These are phyloP conservation scores for Odontomachus brunneus DNA, from an alignment of 1,140 invertebrate genomes.

Conservation along the genomic window DNA sequence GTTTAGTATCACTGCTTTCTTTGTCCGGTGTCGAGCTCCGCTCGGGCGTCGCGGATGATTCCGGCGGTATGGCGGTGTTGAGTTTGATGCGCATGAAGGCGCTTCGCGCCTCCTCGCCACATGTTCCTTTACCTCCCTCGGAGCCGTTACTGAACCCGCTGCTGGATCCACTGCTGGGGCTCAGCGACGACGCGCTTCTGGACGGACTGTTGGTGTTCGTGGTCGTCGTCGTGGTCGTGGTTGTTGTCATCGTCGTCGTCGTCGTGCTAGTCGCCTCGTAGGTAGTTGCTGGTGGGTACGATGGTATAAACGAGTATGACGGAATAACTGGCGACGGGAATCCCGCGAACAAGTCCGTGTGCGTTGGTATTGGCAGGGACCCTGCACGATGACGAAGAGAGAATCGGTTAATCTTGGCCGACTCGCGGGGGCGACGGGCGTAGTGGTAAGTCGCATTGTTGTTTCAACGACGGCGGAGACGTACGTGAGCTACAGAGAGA, in stretches of 20 bases:
- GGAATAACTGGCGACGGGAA: conserved; percentile 79
- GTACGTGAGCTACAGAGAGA: conserved; percentile 29
- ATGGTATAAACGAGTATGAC: conserved; percentile 75
- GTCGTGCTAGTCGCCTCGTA: conserved; percentile 67
- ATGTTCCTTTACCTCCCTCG: no score
- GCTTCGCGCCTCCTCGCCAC: conserved; percentile 89
- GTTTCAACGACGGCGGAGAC: conserved; percentile 35
- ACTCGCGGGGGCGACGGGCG: conserved; percentile 5
- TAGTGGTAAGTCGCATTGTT: conserved; percentile 51
- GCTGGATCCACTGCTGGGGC: conserved; percentile 83
- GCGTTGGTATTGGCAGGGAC: conserved; percentile 78
- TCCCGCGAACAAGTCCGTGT: conserved; percentile 78
- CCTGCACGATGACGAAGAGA: conserved; percentile 74
- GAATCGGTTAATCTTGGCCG: conserved; percentile 50
- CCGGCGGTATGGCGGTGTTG: conserved; percentile 75
- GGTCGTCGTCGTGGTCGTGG: conserved; percentile 17
- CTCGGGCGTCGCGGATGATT: conserved; percentile 81
- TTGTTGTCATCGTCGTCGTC: conserved; percentile 26
- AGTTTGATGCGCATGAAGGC: conserved; percentile 88
- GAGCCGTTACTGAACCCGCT: conserved; percentile 77
- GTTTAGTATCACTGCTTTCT: conserved; percentile 42
- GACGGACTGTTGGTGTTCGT: conserved; percentile 70
- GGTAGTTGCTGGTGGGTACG: conserved; percentile 76
- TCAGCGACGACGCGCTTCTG: conserved; percentile 76
- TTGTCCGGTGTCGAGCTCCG: conserved; percentile 86